Evolutionary conservation across 2,888 invertebrate genomes (phyloP), one percentile per base, ranked within the genome.

Genomic region (Tipula unca): DNA sequence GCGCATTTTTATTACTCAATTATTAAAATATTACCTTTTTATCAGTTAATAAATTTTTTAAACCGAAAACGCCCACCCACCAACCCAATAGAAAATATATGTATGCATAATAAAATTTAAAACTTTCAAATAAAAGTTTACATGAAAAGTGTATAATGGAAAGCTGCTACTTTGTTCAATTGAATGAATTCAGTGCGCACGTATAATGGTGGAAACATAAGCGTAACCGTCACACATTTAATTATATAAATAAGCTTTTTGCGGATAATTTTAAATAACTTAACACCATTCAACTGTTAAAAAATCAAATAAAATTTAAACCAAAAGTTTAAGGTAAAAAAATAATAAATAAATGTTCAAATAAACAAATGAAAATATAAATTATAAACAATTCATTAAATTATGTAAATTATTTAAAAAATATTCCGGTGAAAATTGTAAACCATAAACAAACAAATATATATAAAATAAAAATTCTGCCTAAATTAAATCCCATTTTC

Each of bases 381-480:
- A 69, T 69, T 69, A 69, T 69, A 69, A 69, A 69, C 69, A 69
- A 69, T 69, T 69, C 69, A 69, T 69, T 69, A 69, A 69, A 69
- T 69, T 69, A 69, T 69, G 69, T 69, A 69, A 69, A 69, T 69
- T 69, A 69, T 69, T 69, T 69, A 69, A 69, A n/a, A n/a, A 69
- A 69, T 69, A 69, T 69, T 69, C 69, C 69, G 69, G 69, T 69
- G 69, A 69, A 69, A 69, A 69, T 69, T 69, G 69, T 69, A 69
- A 69, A 69, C 69, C 69, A 69, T 69, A 69, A 69, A 69, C 69
- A 69, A 69, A 69, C 69, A 69, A 69, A 69, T 69, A 25, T 25
- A 69, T 2, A 48, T 17, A 48, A 36, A 36, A 48, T 17, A 54
- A 54, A 54, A 54, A 54, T 54, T 17, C 25, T 25, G 69, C 25